Evolutionary conservation across 2,888 invertebrate species (phyloP), one percentile per base, ranked within the genome.

Genomic region (Chorisops tibialis): DNA sequence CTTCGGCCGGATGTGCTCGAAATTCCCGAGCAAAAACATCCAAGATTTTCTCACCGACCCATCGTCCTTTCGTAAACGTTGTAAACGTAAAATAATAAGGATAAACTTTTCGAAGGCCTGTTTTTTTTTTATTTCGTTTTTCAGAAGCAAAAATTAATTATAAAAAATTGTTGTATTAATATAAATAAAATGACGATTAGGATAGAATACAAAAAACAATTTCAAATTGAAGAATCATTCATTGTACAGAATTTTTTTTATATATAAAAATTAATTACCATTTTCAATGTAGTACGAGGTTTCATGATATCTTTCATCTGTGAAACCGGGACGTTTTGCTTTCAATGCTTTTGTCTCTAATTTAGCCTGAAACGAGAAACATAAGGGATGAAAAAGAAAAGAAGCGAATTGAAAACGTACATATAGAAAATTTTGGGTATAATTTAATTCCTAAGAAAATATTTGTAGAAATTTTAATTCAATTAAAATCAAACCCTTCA

Each of bases 11-110:
- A 78, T 94, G 93, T n/a, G 93, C 92, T 41, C 94, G 83, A 78
- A 97, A 97, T 80, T 97, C 96, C 61, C 91, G 82, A 7, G 91
- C 89, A 79, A 96, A 96, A 19, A 97, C 93, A 73, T 96, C 95
- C 68, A 93, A 81, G 69, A 97, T 90, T 75, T 89, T 89, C 78
- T 93, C 92, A 3, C 95, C 96, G 3, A 95, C 93, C 96, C 96
- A 97, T 71, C 96, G 85, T 7, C 95, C 94, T 81, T 97, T 97
- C 65, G 94, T 94, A 81, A 93, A 96, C 39, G 96, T 94, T 66
- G 93, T 92, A 80, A 96, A 97, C 65, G 93, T 94, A 81, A 94
- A 97, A 80, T 93, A 93, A 81, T 97, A 97, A 0, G 97, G 97
- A 77, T 94, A 95, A 2, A 97, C 96, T 82, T 97, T 96, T 69